These are phyloP conservation scores for Chesias legatella DNA, from an alignment of 2,888 invertebrate genomes.

Conservation along the genomic window DNA sequence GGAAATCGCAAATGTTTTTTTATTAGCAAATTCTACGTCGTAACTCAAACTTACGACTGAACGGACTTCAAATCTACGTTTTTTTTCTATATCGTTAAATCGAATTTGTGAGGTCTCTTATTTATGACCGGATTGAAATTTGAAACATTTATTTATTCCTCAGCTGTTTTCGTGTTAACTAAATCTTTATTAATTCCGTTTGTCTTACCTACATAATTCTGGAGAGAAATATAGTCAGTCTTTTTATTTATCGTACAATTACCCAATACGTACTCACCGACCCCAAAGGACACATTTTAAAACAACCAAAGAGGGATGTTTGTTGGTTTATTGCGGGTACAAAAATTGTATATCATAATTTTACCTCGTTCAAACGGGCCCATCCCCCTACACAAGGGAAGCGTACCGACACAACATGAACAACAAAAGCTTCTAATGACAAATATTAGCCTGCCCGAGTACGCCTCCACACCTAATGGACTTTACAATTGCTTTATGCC, in stretches of 20 bases:
- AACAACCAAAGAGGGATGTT: conserved; percentile 53
- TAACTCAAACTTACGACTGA: background rate
- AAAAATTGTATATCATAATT: conserved; percentile 67
- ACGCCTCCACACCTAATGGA: conserved; percentile 67
- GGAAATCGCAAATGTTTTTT: conserved; percentile 44
- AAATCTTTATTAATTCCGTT: no score
- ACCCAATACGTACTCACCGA: conserved; percentile 26
- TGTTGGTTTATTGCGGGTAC: conserved; percentile 43
- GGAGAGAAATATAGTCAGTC: no score
- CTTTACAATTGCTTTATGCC: conserved; percentile 63
- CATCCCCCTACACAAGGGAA: conserved; percentile 43
- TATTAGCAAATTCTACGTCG: conserved; percentile 10
- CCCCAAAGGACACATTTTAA: conserved; percentile 63
- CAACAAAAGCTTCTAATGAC: conserved; percentile 73
- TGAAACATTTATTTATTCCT: no score
- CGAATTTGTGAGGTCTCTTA: no score
- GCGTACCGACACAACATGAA: conserved; percentile 49
- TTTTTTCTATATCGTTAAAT: no score
- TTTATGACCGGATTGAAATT: no score
- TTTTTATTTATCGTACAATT: conserved; percentile 2
- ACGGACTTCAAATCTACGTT: no score
- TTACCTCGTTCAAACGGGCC: conserved; percentile 52
- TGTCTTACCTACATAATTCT: no score
- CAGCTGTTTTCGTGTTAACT: no score
- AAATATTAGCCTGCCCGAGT: conserved; percentile 59